Conservation (phyloP, 2,113 vertebrate species). For the Carassius auratus region DNA sequence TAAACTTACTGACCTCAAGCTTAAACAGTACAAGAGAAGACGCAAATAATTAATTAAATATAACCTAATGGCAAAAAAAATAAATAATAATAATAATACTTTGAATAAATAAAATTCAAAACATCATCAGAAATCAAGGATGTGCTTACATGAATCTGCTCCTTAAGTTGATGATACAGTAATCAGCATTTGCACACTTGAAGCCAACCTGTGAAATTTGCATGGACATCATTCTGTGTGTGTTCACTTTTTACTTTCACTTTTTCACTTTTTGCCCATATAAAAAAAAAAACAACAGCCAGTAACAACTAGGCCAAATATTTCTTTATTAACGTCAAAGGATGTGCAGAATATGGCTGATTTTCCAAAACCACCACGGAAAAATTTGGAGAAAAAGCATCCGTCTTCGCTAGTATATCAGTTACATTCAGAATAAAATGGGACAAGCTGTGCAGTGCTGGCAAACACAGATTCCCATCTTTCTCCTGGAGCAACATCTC, state of each 20-base stretch:
- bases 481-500: not conserved
- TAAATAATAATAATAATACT: not conserved
- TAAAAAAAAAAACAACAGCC: not conserved
- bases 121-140: not conserved
- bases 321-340: not conserved
- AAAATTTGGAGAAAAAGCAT: not conserved
- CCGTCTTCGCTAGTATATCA: not conserved
- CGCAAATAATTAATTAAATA: not conserved
- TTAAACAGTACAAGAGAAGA: not conserved
- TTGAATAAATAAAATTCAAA: not conserved
- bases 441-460: not conserved
- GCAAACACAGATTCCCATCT: slow-evolving; percentile 3
- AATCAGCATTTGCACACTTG: not conserved
- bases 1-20: not conserved
- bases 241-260: slow-evolving; percentile 2
- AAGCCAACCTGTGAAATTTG: not conserved
- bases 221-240: not conserved
- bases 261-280: not conserved
- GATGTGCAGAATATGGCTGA: not conserved
- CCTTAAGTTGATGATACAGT: not conserved
- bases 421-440: not conserved
- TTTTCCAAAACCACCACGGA: not conserved
- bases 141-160: not conserved
- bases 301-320: not conserved
- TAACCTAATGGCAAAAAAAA: not conserved